Evolutionary conservation across 2,797 vertebrate genomes (phyloP).

Genomic region (Micrastur ruficollis): DNA sequence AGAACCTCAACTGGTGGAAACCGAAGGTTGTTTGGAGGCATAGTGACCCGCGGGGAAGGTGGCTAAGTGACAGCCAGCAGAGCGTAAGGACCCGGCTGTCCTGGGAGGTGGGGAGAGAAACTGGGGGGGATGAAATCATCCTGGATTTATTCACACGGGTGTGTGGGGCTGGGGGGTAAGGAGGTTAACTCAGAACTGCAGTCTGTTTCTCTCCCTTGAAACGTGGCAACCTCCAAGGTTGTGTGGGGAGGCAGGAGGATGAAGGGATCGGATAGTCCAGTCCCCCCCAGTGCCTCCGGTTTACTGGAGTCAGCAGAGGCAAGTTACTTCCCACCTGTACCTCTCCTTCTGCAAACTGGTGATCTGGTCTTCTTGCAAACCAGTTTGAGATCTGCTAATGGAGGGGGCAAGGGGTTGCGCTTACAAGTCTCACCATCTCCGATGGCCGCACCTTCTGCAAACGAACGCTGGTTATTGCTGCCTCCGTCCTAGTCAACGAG

Average conservation of each 20-base stretch:
- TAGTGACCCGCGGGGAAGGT: neutral
- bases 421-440: neutral
- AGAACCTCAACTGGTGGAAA: neutral
- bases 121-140: neutral
- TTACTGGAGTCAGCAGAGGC: accelerated
- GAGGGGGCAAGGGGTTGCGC: neutral
- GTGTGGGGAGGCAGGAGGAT: accelerated
- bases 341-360: accelerated
- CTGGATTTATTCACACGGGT: accelerated
- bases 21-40: neutral
- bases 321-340: accelerated
- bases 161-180: neutral
- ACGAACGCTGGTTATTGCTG: neutral
- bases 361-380: neutral
- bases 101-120: neutral
- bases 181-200: neutral
- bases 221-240: accelerated
- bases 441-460: neutral
- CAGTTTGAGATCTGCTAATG: accelerated
- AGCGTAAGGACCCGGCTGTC: neutral
- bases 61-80: neutral
- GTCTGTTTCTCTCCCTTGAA: accelerated
- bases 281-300: neutral
- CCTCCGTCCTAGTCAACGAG: neutral
- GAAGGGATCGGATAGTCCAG: accelerated